A percentile compares a stretch with the other conserved stretches of the same genome.
Evolutionary conservation across 2,797 vertebrate species (phyloP).

Genomic region (Kryptolebias ocellatus): DNA sequence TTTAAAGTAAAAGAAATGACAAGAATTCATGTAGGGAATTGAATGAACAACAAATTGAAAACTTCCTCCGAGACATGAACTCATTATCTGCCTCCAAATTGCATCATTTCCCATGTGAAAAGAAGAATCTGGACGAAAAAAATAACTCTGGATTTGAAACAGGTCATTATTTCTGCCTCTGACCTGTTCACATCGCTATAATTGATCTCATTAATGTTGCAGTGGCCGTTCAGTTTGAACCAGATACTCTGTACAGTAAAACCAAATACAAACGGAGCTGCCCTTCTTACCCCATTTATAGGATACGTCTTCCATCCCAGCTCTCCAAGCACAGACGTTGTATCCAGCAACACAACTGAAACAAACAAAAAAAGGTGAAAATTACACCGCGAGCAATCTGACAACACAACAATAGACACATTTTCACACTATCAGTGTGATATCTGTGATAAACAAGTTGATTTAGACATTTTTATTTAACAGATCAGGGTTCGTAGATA

Average conservation of each 20-base stretch:
- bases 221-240: constrained; percentile 23
- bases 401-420: constrained; percentile 51
- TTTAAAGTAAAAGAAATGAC: constrained; percentile 20
- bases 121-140: constrained; percentile 25
- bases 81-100: constrained; percentile 53
- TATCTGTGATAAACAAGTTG: constrained; percentile 59
- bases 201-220: constrained; percentile 37
- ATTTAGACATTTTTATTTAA: constrained; percentile 58
- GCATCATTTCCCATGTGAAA: constrained; percentile 43
- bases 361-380: constrained; percentile 53
- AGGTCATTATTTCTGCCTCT: constrained; percentile 4
- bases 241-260: constrained; percentile 15
- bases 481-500: constrained; percentile 47
- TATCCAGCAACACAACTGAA: constrained; percentile 94
- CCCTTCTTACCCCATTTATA: constrained; percentile 91
- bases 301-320: constrained; percentile 97
- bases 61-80: constrained; percentile 42
- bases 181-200: constrained; percentile 41
- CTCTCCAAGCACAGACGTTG: constrained; percentile 91
- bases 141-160: constrained; percentile 42
- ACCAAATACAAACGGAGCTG: constrained; percentile 8
- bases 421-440: constrained; percentile 65
- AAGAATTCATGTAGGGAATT: constrained; percentile 17
- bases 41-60: constrained; percentile 22
- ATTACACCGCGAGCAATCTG: constrained; percentile 58